These are phyloP conservation scores for Notarius quadriscutis DNA, from an alignment of 2,113 vertebrate genomes.

Conservation along the genomic window DNA sequence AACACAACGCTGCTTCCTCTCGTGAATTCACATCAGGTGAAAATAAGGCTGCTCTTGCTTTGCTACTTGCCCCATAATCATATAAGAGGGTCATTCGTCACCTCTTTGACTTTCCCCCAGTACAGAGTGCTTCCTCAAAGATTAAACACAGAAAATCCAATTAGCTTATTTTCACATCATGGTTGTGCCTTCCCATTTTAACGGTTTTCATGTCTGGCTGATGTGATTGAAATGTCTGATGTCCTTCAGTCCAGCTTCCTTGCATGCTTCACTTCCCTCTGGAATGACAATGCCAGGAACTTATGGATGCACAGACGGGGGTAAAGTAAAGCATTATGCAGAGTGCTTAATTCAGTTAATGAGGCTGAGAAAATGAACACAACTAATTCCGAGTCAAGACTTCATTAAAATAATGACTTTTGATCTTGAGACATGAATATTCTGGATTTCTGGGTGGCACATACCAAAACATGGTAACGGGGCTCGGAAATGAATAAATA, in stretches of 20 bases:
- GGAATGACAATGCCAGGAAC: constrained; percentile 22
- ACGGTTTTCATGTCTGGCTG: constrained; percentile 66
- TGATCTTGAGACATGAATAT: constrained; percentile 42
- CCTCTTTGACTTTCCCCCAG: constrained; percentile 59
- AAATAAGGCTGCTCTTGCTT: background rate
- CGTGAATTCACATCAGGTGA: constrained; percentile 8
- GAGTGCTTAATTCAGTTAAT: constrained; percentile 51
- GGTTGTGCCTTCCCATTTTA: constrained; percentile 12
- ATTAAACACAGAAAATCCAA: constrained; percentile 62
- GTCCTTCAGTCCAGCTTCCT: constrained; percentile 61
- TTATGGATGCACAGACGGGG: constrained; percentile 32
- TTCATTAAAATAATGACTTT: constrained; percentile 47
- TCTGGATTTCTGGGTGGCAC: constrained; percentile 14
- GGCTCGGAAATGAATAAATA: constrained; percentile 15
- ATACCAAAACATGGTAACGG: constrained; percentile 14
- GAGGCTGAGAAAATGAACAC: constrained; percentile 46
- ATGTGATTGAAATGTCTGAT: constrained; percentile 64
- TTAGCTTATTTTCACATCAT: constrained; percentile 66
- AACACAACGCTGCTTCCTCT: constrained; percentile 14
- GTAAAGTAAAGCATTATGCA: constrained; percentile 36
- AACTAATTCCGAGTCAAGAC: constrained; percentile 21
- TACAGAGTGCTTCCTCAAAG: constrained; percentile 48
- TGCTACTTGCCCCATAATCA: constrained; percentile 58
- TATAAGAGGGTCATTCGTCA: constrained; percentile 64
- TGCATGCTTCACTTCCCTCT: background rate